Base-by-base conservation (phyloP, 2,888 invertebrate species). In the Laothoe populi region DNA sequence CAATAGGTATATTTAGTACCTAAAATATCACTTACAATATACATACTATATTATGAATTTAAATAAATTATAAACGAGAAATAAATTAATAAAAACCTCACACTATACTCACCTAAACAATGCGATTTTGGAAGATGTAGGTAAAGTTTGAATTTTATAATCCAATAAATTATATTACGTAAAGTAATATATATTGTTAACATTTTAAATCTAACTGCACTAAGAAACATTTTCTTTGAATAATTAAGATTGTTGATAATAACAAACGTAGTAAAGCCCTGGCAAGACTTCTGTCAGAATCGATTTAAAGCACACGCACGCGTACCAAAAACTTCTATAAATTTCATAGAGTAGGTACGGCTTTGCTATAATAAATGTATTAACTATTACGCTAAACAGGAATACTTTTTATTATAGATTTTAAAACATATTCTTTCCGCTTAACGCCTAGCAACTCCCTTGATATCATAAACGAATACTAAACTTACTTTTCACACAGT, bases 251-350 rank as follows among this genome's bases (percentile, higher is more conserved):
- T 5, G 26, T 26, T 26, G 5, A 4, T 26, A 26, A 26, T 26
- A 26, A 4, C 5, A 26, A 26, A 26, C 26, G 26, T 26, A 2
- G 26, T 5, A 5, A 4, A n/a, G 4, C 26, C 26, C 5, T 16
- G 26, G 13, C 24, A 26, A 49, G 49, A 8, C 16, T 24, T 8
- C 26, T 26, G 49, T 49, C 49, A 49, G 23, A 49, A 49, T 49
- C 49, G 24, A 49, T 49, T n/a, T n/a, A 26, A 49, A 2, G n/a
- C 8, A 13, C 48, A 49, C 49, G 49, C 49, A 49, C 24, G 49
- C 49, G 49, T 24, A 24, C 23, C 11, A 46, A 46, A 11, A 11
- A 8, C 21, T 16, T 19, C 11, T 21, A 2, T 40, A 40, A 40
- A 4, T 5, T 42, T 3, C 16, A 5, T 16, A 42, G n/a, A 4